phyloP scores from a whole-genome alignment of 2,888 invertebrate species.

The Rhagonycha lutea region DNA sequence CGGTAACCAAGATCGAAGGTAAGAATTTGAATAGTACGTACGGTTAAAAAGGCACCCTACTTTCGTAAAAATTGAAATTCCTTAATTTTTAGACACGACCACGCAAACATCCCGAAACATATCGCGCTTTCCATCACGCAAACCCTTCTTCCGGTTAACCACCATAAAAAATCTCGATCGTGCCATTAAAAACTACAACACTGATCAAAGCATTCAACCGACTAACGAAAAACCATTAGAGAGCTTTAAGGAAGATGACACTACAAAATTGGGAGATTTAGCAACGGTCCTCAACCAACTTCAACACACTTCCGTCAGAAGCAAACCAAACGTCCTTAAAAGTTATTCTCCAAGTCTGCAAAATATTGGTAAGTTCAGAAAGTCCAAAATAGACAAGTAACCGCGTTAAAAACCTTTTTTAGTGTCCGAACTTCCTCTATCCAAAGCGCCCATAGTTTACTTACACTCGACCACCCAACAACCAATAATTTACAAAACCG shows the following conservation, averaged over 20 bases:
- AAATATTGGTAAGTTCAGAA: not conserved
- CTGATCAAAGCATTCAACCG: constrained; percentile 44
- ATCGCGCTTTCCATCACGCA: constrained; percentile 39
- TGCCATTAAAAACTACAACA: constrained; percentile 28
- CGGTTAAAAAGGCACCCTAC: not conserved
- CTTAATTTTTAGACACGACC: constrained; percentile 9
- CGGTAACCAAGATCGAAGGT: not conserved
- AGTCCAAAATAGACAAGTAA: not conserved
- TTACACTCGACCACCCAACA: not conserved
- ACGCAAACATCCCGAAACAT: constrained; percentile 35
- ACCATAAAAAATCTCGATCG: constrained; percentile 38
- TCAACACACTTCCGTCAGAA: constrained; percentile 42
- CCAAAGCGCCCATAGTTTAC: not conserved
- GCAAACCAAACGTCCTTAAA: not conserved
- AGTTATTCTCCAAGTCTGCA: not conserved
- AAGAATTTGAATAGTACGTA: not conserved
- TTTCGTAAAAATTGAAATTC: not conserved
- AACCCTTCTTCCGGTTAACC: constrained; percentile 26
- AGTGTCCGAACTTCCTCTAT: not conserved
- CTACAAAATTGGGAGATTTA: constrained; percentile 44
- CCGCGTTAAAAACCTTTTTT: not conserved
- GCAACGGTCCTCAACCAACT: constrained; percentile 43
- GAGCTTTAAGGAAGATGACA: constrained; percentile 26
- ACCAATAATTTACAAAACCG: not conserved
- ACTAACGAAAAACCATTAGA: constrained; percentile 44